Conservation (phyloP, 2,113 vertebrate species). For the Callopanchax toddi region DNA sequence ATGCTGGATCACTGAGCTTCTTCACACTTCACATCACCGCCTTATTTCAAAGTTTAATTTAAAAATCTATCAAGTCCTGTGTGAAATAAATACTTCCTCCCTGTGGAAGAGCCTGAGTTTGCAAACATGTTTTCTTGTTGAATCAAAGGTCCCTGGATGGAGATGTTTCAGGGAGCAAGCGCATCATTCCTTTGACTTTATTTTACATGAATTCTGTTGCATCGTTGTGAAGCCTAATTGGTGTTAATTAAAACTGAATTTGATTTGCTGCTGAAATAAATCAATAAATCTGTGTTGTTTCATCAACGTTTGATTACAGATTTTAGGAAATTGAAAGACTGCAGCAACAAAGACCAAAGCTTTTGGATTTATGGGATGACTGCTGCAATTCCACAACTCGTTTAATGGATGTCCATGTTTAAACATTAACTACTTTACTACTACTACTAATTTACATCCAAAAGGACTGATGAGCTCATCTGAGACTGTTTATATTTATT, state of each 20-base stretch:
- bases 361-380: too few species aligned
- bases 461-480: too few species aligned
- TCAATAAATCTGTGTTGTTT: too few species aligned
- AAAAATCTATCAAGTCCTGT: constrained; percentile 27
- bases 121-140: constrained; percentile 9
- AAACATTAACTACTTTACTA: too few species aligned
- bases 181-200: constrained; percentile 17
- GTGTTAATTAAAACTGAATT: not conserved
- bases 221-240: not conserved
- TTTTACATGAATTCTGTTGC: constrained; percentile 5
- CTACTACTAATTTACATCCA: too few species aligned
- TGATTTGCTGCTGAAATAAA: too few species aligned
- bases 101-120: not conserved
- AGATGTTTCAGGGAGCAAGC: constrained; percentile 3
- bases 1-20: constrained; percentile 25
- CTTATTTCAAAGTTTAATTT: constrained; percentile 39
- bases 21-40: constrained; percentile 30
- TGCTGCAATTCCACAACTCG: too few species aligned
- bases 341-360: too few species aligned
- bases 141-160: not conserved
- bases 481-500: too few species aligned
- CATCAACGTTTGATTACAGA: too few species aligned
- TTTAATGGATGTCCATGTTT: too few species aligned
- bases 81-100: constrained; percentile 14
- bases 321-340: too few species aligned